Evolutionary conservation across 2,888 invertebrate genomes (phyloP).

Genomic region (Spilarctia lutea): DNA sequence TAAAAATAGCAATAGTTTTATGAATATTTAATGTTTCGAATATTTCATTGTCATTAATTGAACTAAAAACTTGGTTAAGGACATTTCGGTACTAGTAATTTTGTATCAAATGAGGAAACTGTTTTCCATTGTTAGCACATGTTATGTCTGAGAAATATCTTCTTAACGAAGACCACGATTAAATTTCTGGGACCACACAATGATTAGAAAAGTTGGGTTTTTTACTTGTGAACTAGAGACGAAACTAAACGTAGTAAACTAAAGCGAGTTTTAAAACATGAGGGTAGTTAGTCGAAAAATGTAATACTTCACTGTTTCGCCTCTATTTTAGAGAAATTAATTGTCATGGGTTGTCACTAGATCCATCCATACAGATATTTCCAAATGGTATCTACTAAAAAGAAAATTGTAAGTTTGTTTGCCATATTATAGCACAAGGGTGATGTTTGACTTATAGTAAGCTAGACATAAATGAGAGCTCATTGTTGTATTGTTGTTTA

Average conservation of each 20-base stretch:
- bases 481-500: conserved; percentile 57
- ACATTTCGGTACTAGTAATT: not conserved
- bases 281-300: not conserved
- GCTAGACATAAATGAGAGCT: conserved; percentile 33
- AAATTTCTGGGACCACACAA: not conserved
- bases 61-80: not conserved
- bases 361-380: not conserved
- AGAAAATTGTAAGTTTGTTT: conserved; percentile 19
- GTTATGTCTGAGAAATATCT: not conserved
- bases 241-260: too few relatives aligned
- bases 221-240: not conserved
- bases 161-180: too few relatives aligned
- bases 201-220: not conserved
- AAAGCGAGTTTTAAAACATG: not conserved
- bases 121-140: not conserved
- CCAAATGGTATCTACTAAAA: not conserved
- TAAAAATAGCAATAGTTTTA: not conserved
- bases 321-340: not conserved
- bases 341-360: not conserved
- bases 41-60: not conserved
- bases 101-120: not conserved
- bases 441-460: conserved; percentile 36
- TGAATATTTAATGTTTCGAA: not conserved
- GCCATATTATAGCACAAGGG: conserved; percentile 34
- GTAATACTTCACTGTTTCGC: not conserved